Conservation (phyloP, 2,797 vertebrate species). For the Petrocephalus sullivani region DNA sequence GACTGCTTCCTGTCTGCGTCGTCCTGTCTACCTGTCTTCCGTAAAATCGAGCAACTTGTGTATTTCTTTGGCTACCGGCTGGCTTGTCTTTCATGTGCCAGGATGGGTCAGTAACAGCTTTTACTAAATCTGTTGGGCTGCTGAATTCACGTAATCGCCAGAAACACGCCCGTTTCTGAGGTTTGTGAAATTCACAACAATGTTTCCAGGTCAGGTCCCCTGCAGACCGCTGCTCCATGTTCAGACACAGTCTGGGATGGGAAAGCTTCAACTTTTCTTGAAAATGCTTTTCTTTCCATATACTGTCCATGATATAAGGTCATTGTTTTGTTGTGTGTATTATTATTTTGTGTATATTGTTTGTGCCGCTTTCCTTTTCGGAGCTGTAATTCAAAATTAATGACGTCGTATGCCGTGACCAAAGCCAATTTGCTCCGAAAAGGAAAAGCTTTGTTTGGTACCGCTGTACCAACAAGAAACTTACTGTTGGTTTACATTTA, state of each 20-base stretch:
- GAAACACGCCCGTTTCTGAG: constrained; percentile 32
- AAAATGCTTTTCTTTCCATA: not conserved
- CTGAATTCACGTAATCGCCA: constrained; percentile 30
- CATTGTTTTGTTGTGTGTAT: constrained; percentile 30
- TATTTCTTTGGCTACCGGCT: constrained; percentile 9
- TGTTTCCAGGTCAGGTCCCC: constrained; percentile 28
- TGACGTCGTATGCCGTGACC: not conserved
- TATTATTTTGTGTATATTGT: constrained; percentile 5
- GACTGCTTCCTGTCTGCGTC: constrained; percentile 48
- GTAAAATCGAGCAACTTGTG: not conserved
- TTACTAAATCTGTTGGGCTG: not conserved
- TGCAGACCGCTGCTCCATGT: constrained; percentile 26
- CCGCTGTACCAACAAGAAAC: constrained; percentile 42
- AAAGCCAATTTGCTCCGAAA: not conserved
- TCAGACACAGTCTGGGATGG: constrained; percentile 27
- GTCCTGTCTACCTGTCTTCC: constrained; percentile 11
- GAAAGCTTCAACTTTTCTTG: not conserved
- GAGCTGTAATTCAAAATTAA: not conserved
- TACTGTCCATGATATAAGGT: constrained; percentile 31
- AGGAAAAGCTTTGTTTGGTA: constrained; percentile 20
- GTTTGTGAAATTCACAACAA: not conserved
- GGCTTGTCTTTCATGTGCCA: not conserved
- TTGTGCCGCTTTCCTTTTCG: constrained; percentile 19
- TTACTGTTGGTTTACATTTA: not conserved
- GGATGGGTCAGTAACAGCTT: not conserved